Evolutionary conservation across 2,888 invertebrate species (phyloP).

Genomic region (Colostygia pectinataria): DNA sequence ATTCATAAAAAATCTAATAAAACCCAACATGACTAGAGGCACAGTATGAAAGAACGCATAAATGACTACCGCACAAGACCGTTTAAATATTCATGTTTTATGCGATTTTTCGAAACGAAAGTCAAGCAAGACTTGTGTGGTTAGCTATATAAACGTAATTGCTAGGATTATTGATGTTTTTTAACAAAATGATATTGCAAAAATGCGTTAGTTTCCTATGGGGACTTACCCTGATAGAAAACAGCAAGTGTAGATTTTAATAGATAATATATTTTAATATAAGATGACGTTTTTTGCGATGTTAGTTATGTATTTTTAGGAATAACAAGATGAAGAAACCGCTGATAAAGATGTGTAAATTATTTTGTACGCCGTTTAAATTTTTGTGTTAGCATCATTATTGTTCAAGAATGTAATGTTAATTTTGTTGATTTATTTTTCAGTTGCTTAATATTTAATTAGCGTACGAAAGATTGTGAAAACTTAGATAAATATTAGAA

Average conservation of each 20-base stretch:
- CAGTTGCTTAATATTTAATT: slow-evolving; percentile 71
- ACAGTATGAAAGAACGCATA: slow-evolving; percentile 27
- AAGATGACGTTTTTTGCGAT: slow-evolving; percentile 57
- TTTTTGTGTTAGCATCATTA: slow-evolving; percentile 62
- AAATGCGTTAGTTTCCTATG: slow-evolving; percentile 31
- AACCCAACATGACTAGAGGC: slow-evolving; percentile 32
- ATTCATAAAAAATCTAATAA: slow-evolving; percentile 6
- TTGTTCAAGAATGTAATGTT: slow-evolving; percentile 60
- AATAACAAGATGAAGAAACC: slow-evolving; percentile 34
- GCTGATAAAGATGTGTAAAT: slow-evolving; percentile 61
- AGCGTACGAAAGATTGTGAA: slow-evolving; percentile 68
- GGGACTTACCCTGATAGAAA: slow-evolving; percentile 16
- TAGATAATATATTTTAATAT: slow-evolving; percentile 66
- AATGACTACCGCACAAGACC: slow-evolving; percentile 3
- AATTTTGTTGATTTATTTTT: slow-evolving; percentile 68
- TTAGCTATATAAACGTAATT: background rate
- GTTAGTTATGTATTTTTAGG: slow-evolving; percentile 54
- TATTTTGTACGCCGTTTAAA: slow-evolving; percentile 74
- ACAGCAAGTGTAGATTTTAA: slow-evolving; percentile 47
- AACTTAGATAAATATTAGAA: slow-evolving; percentile 64
- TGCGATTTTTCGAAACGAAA: background rate
- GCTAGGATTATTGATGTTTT: slow-evolving; percentile 7
- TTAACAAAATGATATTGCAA: slow-evolving; percentile 23
- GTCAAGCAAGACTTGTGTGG: background rate
- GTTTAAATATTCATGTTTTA: background rate